Evolutionary conservation across 2,113 vertebrate genomes (phyloP).

Genomic region (Rhea americana): DNA sequence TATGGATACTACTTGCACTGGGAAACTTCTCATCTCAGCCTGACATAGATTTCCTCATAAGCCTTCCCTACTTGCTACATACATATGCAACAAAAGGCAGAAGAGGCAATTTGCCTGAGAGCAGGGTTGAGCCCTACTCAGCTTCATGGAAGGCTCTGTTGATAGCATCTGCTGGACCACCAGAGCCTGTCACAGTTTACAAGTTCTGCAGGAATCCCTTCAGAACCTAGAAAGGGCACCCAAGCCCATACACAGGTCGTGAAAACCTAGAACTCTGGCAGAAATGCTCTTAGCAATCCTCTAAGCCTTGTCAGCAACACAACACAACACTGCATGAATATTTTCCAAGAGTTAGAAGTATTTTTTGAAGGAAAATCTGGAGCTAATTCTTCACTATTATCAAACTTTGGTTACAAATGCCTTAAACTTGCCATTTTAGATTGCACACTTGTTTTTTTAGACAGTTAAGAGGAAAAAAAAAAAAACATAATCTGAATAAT

Average conservation of each 20-base stretch:
- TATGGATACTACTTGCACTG: background rate
- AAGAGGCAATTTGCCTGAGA: background rate
- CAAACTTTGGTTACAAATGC: background rate
- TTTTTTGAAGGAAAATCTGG: background rate
- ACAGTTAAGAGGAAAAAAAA: background rate
- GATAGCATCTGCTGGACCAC: background rate
- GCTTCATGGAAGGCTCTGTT: background rate
- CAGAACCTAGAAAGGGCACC: background rate
- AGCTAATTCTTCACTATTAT: background rate
- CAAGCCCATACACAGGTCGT: background rate
- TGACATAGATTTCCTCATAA: background rate
- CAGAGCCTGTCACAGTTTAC: background rate
- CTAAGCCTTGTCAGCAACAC: background rate
- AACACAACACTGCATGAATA: background rate
- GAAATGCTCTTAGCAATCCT: background rate
- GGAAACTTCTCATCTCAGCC: background rate
- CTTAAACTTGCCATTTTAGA: background rate
- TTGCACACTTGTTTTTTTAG: background rate
- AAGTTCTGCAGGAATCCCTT: background rate
- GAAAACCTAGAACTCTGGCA: background rate
- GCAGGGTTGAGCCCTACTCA: background rate
- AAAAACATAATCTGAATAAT: background rate
- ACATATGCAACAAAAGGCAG: background rate
- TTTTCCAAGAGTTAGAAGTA: background rate
- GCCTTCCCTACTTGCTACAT: background rate